Percentiles rank a stretch among this genome's conserved stretches.
Conservation (phyloP, 2,888 invertebrate species). For the Archaeoteleia sp. region DNA sequence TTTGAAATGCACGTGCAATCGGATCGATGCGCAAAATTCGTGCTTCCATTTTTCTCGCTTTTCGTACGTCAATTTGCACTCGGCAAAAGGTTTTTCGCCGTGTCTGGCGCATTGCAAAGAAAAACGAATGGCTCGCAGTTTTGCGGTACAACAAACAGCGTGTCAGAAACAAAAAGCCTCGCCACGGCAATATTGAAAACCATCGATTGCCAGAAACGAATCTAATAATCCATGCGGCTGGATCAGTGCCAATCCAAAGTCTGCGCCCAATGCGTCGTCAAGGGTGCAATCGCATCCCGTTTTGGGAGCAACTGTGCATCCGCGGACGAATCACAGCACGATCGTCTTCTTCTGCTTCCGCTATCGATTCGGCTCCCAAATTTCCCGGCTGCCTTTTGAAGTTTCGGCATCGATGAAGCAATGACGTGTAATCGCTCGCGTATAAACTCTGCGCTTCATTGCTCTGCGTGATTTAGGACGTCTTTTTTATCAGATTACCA, state of each 20-base stretch:
- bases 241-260: slow-evolving; percentile 64
- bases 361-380: slow-evolving; percentile 31
- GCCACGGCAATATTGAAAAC: slow-evolving; percentile 54
- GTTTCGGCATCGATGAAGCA: slow-evolving; percentile 11
- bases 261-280: slow-evolving; percentile 48
- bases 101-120: background rate
- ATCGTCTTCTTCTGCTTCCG: slow-evolving; percentile 14
- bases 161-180: slow-evolving; percentile 2
- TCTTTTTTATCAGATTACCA: slow-evolving; percentile 2
- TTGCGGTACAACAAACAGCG: background rate
- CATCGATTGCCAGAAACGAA: slow-evolving; percentile 59
- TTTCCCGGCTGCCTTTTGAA: slow-evolving; percentile 15
- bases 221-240: slow-evolving; percentile 66
- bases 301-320: slow-evolving; percentile 28
- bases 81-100: background rate
- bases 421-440: slow-evolving; percentile 38
- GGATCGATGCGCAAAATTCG: background rate
- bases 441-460: background rate
- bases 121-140: background rate
- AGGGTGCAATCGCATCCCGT: slow-evolving; percentile 53
- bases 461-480: slow-evolving; percentile 3
- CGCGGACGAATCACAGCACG: slow-evolving; percentile 13
- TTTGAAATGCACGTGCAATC: slow-evolving; percentile 5
- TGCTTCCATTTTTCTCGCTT: no score
- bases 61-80: no score